Conservation (phyloP, 2,113 vertebrate genomes). For the Menidia beryllina region DNA sequence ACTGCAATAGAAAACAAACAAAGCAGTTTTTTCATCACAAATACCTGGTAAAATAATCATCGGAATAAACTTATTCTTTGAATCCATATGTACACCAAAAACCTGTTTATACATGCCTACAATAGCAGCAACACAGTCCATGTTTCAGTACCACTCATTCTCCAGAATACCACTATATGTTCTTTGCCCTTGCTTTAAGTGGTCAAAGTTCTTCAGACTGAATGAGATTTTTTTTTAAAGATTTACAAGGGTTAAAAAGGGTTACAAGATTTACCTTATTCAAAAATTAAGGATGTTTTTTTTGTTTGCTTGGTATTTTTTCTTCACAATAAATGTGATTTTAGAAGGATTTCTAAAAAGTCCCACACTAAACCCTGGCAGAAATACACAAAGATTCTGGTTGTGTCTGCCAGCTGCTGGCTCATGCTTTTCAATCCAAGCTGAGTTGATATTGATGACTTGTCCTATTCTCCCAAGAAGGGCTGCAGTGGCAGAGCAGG, state of each 20-base stretch:
- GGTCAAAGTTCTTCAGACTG: too few relatives aligned
- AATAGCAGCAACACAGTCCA: too few relatives aligned
- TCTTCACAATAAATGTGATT: not conserved
- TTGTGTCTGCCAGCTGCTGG: constrained; percentile 50
- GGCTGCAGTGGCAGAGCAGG: not conserved
- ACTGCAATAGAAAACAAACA: constrained; percentile 79
- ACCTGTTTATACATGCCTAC: too few relatives aligned
- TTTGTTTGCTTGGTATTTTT: not conserved
- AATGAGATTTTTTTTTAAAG: too few relatives aligned
- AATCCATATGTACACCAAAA: too few relatives aligned
- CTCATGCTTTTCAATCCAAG: constrained; percentile 34
- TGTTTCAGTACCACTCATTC: too few relatives aligned
- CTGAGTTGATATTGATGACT: constrained; percentile 41
- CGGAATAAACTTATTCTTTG: too few relatives aligned
- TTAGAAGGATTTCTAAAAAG: not conserved
- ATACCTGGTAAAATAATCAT: too few relatives aligned
- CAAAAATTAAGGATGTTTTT: not conserved
- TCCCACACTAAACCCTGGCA: not conserved
- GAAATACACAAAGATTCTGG: constrained; percentile 29
- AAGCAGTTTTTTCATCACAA: not conserved
- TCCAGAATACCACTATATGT: too few relatives aligned
- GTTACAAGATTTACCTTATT: not conserved
- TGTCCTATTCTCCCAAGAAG: constrained; percentile 28
- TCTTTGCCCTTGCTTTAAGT: too few relatives aligned
- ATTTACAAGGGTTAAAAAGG: too few relatives aligned